Base-by-base conservation (phyloP, 2,888 invertebrate species). In the Agrotis ipsilon region DNA sequence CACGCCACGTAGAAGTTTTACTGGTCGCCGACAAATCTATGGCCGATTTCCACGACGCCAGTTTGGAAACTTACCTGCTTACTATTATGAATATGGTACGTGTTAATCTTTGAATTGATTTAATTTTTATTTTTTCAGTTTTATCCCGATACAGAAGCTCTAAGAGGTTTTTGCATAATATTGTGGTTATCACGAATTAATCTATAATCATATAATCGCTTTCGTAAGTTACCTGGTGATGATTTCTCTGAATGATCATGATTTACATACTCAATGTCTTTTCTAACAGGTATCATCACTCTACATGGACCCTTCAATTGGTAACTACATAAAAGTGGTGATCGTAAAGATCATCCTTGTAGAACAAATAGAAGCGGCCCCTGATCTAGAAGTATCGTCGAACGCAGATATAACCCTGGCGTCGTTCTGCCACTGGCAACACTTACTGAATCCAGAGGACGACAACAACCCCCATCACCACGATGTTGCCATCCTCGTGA, bases 1-100 rank as follows among this genome's bases (percentile, higher is more conserved):
- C 97, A 39, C 97, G 97, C 67, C 98, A 97, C 92, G 98, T 99
- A 51, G 99, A 99, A 94, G 98, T 98, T 0, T 95, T 99, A 68
- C 97, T 99, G 65, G 99, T 99, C 64, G 98, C 98, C 49, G 99
- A 99, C 95, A 97, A 97, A 68, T 97, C 98, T 82, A 98, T 99
- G 98, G 97, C 98, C 83, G 97, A 98, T 65, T 98, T 98, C 91
- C 98, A 99, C 94, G 97, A 98, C 86, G 98, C 98, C 89, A 98
- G 98, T 89, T 97, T 98, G 82, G 98, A 98, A 91, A 98, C 97
- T 11, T 99, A 99, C 93, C 97, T 99, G 43, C 96, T 99, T 65
- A 98, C 98, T 64, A 98, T 99, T 81, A 98, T 99, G 98, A 99
- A 99, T 92, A 98, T 99, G 98, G 99, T 97, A 93, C 92, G 94